Evolutionary conservation across 2,113 vertebrate genomes (phyloP).

Genomic region (Rhea pennata): DNA sequence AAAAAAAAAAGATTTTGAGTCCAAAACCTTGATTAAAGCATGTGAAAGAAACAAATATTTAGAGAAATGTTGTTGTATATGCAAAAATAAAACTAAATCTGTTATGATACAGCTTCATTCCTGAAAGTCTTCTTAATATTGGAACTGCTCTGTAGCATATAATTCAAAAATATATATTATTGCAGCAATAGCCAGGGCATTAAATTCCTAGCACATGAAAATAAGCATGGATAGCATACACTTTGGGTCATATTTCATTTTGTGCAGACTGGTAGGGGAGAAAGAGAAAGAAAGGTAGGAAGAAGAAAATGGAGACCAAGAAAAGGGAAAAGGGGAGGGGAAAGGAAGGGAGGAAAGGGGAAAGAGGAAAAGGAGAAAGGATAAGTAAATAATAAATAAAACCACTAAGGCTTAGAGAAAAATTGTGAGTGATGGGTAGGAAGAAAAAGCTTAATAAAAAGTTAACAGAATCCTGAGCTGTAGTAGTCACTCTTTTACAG

Average conservation of each 20-base stretch:
- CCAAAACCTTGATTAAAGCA: slow-evolving; percentile 4
- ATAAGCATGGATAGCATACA: not conserved
- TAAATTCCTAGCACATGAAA: not conserved
- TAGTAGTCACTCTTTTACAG: not conserved
- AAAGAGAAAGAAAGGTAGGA: not conserved
- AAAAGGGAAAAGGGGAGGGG: not conserved
- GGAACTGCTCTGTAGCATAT: not conserved
- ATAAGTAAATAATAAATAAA: not conserved
- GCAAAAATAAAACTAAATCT: not conserved
- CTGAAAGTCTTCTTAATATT: not conserved
- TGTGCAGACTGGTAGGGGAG: not conserved
- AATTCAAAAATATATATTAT: not conserved
- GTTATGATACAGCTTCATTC: not conserved
- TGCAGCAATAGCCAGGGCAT: not conserved
- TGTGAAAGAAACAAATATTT: not conserved
- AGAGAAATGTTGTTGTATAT: not conserved
- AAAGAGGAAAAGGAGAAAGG: not conserved
- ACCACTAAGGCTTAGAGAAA: not conserved
- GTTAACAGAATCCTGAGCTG: not conserved
- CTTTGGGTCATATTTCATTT: not conserved
- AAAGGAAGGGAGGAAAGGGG: no score
- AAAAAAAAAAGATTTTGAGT: not conserved
- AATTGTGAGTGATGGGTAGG: not conserved
- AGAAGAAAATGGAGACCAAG: not conserved
- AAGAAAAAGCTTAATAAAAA: not conserved